Evolutionary conservation across 2,888 invertebrate genomes (phyloP).

Genomic region (Bombyx huttoni): DNA sequence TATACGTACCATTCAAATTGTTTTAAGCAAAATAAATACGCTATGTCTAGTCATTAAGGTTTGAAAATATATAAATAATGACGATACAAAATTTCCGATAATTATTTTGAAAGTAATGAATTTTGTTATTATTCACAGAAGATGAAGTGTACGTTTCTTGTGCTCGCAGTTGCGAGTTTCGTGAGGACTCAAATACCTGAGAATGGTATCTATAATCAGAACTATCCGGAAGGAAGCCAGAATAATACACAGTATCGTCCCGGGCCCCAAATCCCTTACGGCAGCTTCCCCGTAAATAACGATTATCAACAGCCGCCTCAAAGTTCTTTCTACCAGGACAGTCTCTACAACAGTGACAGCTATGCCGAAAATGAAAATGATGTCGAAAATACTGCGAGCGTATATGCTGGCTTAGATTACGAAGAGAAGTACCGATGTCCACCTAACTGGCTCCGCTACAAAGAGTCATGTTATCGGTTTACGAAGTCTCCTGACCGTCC

Average conservation of each 20-base stretch:
- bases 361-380: constrained; percentile 48
- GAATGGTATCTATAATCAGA: constrained; percentile 37
- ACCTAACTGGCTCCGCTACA: constrained; percentile 86
- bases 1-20: no score
- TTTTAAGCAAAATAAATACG: constrained; percentile 6
- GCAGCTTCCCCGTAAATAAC: constrained; percentile 53
- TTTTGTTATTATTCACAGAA: constrained; percentile 21
- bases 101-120: background rate
- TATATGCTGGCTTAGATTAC: constrained; percentile 56
- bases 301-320: constrained; percentile 40
- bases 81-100: no score
- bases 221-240: constrained; percentile 38
- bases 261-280: constrained; percentile 50
- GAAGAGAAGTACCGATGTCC: constrained; percentile 78
- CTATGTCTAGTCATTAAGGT: constrained; percentile 13
- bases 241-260: constrained; percentile 37
- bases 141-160: constrained; percentile 41
- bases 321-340: constrained; percentile 55
- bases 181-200: constrained; percentile 45
- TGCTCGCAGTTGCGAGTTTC: constrained; percentile 35
- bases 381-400: constrained; percentile 46
- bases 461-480: constrained; percentile 90
- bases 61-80: background rate
- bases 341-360: constrained; percentile 35
- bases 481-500: constrained; percentile 87